Evolutionary conservation across 1,140 invertebrate genomes (phyloP), one percentile per base, ranked within the genome.

Genomic region (Pogonus chalceus): DNA sequence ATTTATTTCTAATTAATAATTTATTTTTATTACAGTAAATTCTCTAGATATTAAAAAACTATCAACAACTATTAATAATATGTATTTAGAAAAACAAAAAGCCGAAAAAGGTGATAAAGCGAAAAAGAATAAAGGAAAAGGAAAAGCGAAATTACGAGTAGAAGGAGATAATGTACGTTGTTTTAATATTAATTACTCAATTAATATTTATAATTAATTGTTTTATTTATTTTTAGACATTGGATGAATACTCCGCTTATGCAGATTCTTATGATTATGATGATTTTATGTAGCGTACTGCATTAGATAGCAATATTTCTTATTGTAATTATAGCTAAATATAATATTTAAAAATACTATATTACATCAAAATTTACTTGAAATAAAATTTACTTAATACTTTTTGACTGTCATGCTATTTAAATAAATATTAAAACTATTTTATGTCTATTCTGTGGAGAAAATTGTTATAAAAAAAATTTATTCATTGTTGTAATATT

Each of bases 61-160:
- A 61, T 90, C 90, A 71, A 80, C 81, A 59, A 79, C 77, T 52
- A 71, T 92, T 58, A 88, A 90, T 69, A 86, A 82, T 69, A 71
- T 92, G 56, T 81, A 84, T 60, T 79, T 84, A 58, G 89, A 92
- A 68, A 92, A 92, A 69, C 73, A 83, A 54, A 92, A 90, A 72
- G 70, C 85, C 21, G 83, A 90, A 66, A 87, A 88, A 70, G 79
- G 76, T 20, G 78, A 84, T 23, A 85, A 83, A 62, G 60, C 74
- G 35, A 88, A 86, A 70, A 87, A 88, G 66, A 76, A 72, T 18
- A 83, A 83, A 64, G 72, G 75, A 37, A 89, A 89, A 69, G 81
- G 80, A 55, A 88, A 88, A 68, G 84, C 81, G 1, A 86, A 86
- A 68, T 73, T 90, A 61, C 85, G 83, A 71, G 75, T 88, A 31